These are phyloP conservation scores for Drepana arcuata DNA, from an alignment of 1,140 invertebrate species.

Conservation along the genomic window DNA sequence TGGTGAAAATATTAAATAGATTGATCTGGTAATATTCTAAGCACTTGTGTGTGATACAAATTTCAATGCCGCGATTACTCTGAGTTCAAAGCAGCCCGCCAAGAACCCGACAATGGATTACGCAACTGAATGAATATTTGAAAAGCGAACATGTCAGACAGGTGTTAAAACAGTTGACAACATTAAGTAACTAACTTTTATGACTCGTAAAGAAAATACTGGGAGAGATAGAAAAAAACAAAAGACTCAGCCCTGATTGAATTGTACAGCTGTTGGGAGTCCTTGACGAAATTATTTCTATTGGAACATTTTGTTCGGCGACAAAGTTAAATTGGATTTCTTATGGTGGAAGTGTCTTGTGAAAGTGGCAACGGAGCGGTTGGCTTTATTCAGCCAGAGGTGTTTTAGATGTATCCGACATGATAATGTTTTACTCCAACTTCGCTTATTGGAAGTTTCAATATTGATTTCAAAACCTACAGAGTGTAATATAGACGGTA, in stretches of 20 bases:
- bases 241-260: constrained; percentile 44
- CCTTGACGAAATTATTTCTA: constrained; percentile 67
- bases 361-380: constrained; percentile 35
- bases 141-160: constrained; percentile 12
- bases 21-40: too few species aligned
- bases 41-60: too few species aligned
- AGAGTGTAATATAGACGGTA: too few species aligned
- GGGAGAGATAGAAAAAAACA: constrained; percentile 26
- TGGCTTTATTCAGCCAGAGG: constrained; percentile 36
- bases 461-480: too few species aligned
- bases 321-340: constrained; percentile 68
- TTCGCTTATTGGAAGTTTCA: too few species aligned
- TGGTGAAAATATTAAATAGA: too few species aligned
- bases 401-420: constrained; percentile 45
- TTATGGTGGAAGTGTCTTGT: constrained; percentile 52
- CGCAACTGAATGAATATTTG: too few species aligned
- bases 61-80: too few species aligned
- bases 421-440: too few species aligned
- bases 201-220: constrained; percentile 25
- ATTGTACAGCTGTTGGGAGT: constrained; percentile 52
- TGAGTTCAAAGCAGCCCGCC: too few species aligned
- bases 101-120: too few species aligned
- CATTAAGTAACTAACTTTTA: constrained; percentile 28
- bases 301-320: constrained; percentile 61
- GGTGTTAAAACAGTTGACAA: constrained; percentile 32